Evolutionary conservation across 2,113 vertebrate species (phyloP), one percentile per base, ranked within the genome.

Genomic region (Meriones unguiculatus): DNA sequence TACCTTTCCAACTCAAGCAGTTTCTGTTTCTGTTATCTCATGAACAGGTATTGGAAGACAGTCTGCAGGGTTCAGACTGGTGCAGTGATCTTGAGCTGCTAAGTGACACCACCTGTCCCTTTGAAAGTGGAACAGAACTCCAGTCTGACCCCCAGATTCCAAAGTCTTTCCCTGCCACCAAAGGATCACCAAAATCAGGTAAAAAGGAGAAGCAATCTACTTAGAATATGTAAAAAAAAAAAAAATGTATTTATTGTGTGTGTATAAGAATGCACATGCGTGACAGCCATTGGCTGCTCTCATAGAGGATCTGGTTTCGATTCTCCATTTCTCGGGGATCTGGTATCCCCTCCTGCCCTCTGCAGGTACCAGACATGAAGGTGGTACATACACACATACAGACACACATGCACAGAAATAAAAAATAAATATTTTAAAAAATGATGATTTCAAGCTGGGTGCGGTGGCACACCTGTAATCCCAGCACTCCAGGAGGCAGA

Each of bases 71-170:
- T 73, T 98, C 98, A 7, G 98, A 98, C 32, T 94, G 92, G 94
- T 98, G 97, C 5, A 98, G 97, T 32, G 98, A 98, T 11, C 80
- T 97, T 8, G 98, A 98, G 35, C 90, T 86, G 69, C 52, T 95
- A 2, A 98, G 97, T 52, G 15, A 97, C 0, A 17, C 96, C 15
- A 93, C 50, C n/a, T 87, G 94, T 28, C 90, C 96, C 69, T 89
- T 3, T 70, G 98, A 98, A 93, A 98, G 98, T 76, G 98, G 98
- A 38, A 92, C 95, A 10, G 98, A 98, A 57, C 67, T 97, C 28
- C 96, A 77, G 38, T 97, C 98, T 0, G 98, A 98, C 7, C 87
- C 76, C 96, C 98, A 89, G 75, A 57, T 92, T 92, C 96, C 18
- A 20, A 95, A 80, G 85, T n/a, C 89, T 84, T 98, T 98, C 7